phyloP scores from a whole-genome alignment of 2,888 invertebrate genomes.

The Sinotaia quadrata region DNA sequence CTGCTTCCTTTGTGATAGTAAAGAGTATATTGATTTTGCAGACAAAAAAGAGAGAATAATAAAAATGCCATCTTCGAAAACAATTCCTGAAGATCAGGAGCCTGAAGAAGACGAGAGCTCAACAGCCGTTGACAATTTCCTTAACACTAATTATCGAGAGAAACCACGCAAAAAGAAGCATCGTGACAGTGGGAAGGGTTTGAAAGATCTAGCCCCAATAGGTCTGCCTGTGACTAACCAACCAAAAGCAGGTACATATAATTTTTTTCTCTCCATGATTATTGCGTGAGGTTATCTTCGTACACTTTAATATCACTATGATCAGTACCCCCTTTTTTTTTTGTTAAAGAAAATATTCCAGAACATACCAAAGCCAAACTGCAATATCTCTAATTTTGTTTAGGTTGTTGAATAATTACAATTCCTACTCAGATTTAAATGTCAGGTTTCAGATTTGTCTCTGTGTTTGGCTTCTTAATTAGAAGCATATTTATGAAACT shows the following conservation, averaged over 20 bases:
- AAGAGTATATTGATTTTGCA: constrained; percentile 14
- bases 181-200: constrained; percentile 24
- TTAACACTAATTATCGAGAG: constrained; percentile 33
- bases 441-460: no score
- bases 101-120: constrained; percentile 40
- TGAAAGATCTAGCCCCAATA: constrained; percentile 41
- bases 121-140: constrained; percentile 27
- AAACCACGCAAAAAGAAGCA: constrained; percentile 46
- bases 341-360: no score
- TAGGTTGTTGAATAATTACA: no score
- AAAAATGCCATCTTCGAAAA: constrained; percentile 52
- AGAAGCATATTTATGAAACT: no score
- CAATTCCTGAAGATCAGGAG: constrained; percentile 54
- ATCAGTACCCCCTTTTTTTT: no score
- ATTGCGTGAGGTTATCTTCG: neutral
- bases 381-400: no score
- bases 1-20: neutral
- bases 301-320: no score
- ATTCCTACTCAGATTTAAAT: no score
- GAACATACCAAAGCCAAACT: no score
- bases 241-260: constrained; percentile 44
- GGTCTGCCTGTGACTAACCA: constrained; percentile 50
- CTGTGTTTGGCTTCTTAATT: no score
- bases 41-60: constrained; percentile 52
- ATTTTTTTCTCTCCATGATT: neutral